Evolutionary conservation across 2,113 vertebrate species (phyloP), one percentile per base, ranked within the genome.

Genomic region (Xyrauchen texanus): DNA sequence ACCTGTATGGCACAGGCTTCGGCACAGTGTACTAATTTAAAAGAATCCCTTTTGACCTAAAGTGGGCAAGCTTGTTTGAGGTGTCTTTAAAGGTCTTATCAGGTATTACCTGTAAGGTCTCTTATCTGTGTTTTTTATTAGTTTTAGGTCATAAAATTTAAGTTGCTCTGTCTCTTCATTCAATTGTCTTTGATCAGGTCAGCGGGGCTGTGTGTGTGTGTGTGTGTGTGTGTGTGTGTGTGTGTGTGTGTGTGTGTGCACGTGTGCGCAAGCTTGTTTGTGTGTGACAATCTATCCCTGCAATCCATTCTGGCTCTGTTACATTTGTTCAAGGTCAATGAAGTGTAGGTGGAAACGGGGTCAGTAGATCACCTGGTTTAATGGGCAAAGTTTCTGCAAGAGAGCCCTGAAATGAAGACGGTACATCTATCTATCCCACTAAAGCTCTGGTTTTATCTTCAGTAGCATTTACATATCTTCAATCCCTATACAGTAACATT

Each of bases 291-390:
- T 66, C 6, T 47, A 45, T 68, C 58, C 52, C 82, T 73, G n/a
- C 49, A 83, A 13, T 57, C 79, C 74, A 63, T 6, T 58, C 52
- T 57, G 21, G 52, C 13, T 57, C 34, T 9, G 51, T 34, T 70
- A 68, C 67, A 13, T 52, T 15, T 68, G 8, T 68, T 34, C 67
- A 53, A 21, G 16, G 15, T 52, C 47, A 68, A 47, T 11, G 68
- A n/a, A 0, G 7, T 58, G 69, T 5, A 0, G 21, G 51, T 71
- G 7, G 42, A 58, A 58, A 71, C 44, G 34, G 8, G 9, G n/a
- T 57, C 46, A 77, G 53, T 49, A 4, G n/a, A 61, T 58, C 64
- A 58, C 52, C 44, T 49, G 8, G 7, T 68, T 49, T 42, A 51
- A 72, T 60, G 69, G 13, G 53, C 8, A 60, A 7, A 71, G 21